Conservation (phyloP, 2,113 vertebrate genomes). For the Erythrolamprus reginae region DNA sequence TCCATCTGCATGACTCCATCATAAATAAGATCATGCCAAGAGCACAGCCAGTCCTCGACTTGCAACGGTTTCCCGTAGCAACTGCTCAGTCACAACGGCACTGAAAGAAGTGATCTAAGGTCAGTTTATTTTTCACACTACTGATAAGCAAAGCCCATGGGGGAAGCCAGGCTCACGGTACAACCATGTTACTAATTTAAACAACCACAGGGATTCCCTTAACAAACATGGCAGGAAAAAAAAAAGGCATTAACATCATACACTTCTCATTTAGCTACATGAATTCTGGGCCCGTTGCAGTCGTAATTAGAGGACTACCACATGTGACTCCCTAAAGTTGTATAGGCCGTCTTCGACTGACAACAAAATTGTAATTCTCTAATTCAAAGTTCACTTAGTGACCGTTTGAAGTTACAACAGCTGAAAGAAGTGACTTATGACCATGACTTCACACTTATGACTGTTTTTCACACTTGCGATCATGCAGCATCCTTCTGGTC, state of each 20-base stretch:
- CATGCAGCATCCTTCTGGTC: neutral
- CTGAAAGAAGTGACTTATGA: neutral
- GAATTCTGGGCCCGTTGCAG: too few species aligned
- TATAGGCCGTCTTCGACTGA: neutral
- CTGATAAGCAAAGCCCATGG: too few species aligned
- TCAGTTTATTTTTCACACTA: too few species aligned
- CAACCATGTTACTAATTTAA: too few species aligned
- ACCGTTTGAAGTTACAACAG: neutral
- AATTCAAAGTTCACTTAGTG: neutral
- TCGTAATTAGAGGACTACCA: too few species aligned
- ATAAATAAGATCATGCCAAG: neutral
- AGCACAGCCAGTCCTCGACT: neutral
- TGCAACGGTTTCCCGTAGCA: neutral
- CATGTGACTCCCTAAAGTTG: too few species aligned
- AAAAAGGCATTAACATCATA: too few species aligned
- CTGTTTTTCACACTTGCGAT: neutral
- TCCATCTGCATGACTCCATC: neutral
- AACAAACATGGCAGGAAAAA: too few species aligned
- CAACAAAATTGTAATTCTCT: neutral
- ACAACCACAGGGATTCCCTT: too few species aligned
- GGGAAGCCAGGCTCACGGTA: too few species aligned
- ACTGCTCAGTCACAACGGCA: neutral
- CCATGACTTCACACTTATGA: too few species aligned
- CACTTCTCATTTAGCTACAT: too few species aligned
- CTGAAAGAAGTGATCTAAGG: neutral